phyloP scores from a whole-genome alignment of 2,888 invertebrate species.

The Acronicta psi region DNA sequence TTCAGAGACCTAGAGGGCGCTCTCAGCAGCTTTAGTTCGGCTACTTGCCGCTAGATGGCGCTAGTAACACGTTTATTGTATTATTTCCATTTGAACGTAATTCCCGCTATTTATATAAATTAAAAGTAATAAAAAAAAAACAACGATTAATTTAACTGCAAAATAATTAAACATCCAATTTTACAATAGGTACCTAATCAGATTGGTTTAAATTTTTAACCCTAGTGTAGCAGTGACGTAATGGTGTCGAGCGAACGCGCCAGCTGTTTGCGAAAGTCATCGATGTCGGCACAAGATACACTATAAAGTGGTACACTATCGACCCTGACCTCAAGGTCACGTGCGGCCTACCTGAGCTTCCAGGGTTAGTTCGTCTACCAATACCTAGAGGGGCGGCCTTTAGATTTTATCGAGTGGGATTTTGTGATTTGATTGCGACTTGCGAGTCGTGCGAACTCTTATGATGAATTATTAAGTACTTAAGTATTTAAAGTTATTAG shows the following conservation, averaged over 20 bases:
- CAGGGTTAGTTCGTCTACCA: conserved; percentile 69
- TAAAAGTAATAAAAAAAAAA: neutral
- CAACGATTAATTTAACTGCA: neutral
- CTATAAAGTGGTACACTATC: conserved; percentile 52
- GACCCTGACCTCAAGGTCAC: conserved; percentile 80
- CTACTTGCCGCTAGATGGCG: conserved; percentile 73
- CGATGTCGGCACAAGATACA: conserved; percentile 61
- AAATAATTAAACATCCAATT: neutral
- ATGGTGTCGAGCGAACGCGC: conserved; percentile 35
- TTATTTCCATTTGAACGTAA: neutral
- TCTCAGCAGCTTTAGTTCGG: conserved; percentile 37
- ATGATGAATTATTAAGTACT: too few relatives aligned
- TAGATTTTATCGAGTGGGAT: conserved; percentile 32
- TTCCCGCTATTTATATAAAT: too few relatives aligned
- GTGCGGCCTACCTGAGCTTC: conserved; percentile 65
- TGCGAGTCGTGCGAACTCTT: conserved; percentile 10
- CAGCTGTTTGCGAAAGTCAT: conserved; percentile 67
- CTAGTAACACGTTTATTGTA: neutral
- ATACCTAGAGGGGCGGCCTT: conserved; percentile 38
- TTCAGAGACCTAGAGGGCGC: conserved; percentile 66
- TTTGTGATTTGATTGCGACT: conserved; percentile 26
- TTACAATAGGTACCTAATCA: conserved; percentile 4
- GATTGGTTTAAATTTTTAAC: conserved; percentile 20
- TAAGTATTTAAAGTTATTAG: neutral
- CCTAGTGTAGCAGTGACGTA: conserved; percentile 35